Percentiles rank a stretch among this genome's conserved stretches.
phyloP scores from a whole-genome alignment of 2,888 invertebrate genomes.

The Linyphia triangularis region DNA sequence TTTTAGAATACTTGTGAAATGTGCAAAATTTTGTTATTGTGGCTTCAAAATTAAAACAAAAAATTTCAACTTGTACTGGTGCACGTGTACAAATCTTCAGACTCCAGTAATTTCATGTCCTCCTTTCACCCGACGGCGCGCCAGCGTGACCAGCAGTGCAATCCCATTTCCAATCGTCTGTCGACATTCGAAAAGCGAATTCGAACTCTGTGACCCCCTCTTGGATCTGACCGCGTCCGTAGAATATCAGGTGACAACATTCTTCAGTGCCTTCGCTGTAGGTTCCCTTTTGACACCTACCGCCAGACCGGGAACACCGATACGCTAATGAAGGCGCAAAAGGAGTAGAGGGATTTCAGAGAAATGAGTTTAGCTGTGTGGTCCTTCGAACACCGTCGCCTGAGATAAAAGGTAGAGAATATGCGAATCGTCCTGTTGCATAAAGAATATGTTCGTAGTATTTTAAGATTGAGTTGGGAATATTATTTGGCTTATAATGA shows the following conservation, averaged over 20 bases:
- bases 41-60: too few species aligned
- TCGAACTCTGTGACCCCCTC: background rate
- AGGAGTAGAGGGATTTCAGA: background rate
- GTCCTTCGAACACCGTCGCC: too few species aligned
- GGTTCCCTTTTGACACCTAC: background rate
- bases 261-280: background rate
- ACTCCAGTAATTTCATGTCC: too few species aligned
- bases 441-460: too few species aligned
- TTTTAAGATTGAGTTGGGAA: too few species aligned
- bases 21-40: too few species aligned
- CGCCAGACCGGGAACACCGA: background rate
- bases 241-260: background rate
- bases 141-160: background rate
- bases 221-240: background rate
- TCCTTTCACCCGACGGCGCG: background rate
- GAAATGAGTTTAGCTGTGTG: background rate
- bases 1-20: too few species aligned
- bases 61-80: too few species aligned
- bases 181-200: background rate
- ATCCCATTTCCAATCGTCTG: background rate
- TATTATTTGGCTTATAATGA: too few species aligned
- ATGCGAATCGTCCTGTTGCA: too few species aligned
- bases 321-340: background rate
- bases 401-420: too few species aligned
- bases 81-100: too few species aligned